A percentile compares a stretch with the other conserved stretches of the same genome.
Conservation (phyloP, 1,140 invertebrate species). For the Neotoxoptera formosana region DNA sequence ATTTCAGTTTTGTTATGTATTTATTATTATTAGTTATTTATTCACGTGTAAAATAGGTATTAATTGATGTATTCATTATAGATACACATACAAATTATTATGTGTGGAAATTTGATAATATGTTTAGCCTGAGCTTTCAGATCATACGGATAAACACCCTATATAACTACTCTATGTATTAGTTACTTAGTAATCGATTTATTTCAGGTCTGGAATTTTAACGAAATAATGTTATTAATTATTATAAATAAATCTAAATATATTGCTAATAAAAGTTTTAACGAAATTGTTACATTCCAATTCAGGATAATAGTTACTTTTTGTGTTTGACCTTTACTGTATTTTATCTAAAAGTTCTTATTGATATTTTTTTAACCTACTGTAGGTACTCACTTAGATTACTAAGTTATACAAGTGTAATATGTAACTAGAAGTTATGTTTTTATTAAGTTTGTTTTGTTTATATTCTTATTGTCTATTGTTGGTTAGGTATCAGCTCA, state of each 20-base stretch:
- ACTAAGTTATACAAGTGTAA: background rate
- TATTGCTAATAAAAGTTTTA: background rate
- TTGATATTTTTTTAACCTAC: background rate
- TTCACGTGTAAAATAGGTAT: background rate
- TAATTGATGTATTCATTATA: background rate
- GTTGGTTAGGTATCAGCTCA: background rate
- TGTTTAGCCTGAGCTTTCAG: background rate
- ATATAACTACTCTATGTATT: background rate
- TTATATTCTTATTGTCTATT: background rate
- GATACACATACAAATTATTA: background rate
- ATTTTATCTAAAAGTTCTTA: background rate
- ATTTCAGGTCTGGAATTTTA: background rate
- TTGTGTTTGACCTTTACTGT: background rate
- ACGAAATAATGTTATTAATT: background rate
- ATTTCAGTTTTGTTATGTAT: background rate
- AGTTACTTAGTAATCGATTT: background rate
- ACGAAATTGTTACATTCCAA: slow-evolving; percentile 13
- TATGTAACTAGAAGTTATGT: background rate
- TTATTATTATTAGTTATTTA: background rate
- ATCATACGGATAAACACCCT: background rate
- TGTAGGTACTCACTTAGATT: background rate
- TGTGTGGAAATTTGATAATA: background rate
- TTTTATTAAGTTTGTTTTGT: slow-evolving; percentile 32
- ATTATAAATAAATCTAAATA: background rate
- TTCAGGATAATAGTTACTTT: background rate